Percentiles rank a stretch among this genome's conserved stretches.
These are phyloP conservation scores for Drosophila baimaii DNA, from an alignment of 1,140 invertebrate genomes.

Conservation along the genomic window DNA sequence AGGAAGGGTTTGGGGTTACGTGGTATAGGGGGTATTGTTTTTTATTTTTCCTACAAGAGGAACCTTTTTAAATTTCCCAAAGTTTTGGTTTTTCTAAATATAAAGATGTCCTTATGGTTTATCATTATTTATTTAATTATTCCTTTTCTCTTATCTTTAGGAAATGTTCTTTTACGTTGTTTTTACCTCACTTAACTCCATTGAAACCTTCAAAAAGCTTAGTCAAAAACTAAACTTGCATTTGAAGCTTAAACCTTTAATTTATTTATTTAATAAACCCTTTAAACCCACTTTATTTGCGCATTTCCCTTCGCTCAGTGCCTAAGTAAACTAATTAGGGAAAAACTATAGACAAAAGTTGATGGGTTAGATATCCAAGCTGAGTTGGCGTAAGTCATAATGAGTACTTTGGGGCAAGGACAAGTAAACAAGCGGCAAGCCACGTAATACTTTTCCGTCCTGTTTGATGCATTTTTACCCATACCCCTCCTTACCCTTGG, in stretches of 20 bases:
- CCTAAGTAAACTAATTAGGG: conserved; percentile 65
- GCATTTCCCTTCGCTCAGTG: not conserved
- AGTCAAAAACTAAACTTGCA: not conserved
- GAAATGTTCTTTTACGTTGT: not conserved
- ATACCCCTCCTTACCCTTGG: not conserved
- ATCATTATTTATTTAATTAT: not conserved
- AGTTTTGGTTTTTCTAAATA: not conserved
- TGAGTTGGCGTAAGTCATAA: conserved; percentile 14
- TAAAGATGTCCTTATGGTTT: not conserved
- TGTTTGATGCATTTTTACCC: conserved; percentile 5
- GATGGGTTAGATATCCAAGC: conserved; percentile 1
- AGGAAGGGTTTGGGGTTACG: no score
- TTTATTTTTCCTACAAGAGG: no score
- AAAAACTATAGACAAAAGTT: conserved; percentile 13
- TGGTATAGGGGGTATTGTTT: no score
- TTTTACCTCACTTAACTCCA: not conserved
- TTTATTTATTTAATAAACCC: no score
- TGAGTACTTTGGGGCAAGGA: not conserved
- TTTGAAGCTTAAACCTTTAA: not conserved
- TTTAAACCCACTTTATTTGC: not conserved
- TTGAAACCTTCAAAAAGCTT: not conserved
- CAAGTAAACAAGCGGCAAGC: conserved; percentile 25
- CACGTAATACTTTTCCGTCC: conserved; percentile 41
- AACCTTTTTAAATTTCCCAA: not conserved
- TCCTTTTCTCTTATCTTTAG: not conserved